Base-by-base conservation (phyloP, 2,113 vertebrate species). In the Motacilla tschutschensis region DNA sequence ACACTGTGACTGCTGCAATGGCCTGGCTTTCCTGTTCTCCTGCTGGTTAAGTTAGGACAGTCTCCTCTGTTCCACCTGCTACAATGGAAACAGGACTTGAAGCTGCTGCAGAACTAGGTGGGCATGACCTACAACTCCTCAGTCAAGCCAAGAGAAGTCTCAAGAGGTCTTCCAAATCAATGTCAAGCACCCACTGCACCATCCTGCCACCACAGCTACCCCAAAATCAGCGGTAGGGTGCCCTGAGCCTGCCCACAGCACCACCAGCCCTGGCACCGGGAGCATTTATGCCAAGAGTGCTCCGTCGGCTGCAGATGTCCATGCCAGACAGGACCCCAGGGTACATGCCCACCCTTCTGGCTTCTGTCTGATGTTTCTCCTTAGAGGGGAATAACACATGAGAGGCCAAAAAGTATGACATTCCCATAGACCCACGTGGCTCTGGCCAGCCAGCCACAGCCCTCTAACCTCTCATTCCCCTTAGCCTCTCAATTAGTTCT, bases 401-500 rank as follows among this genome's bases (percentile, higher is more conserved):
- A 19, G 24, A 78, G 17, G 38, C 71, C 28, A 47, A 51, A 74
- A 90, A 57, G 22, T 5, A 51, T 6, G 7, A 22, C 35, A 66
- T 87, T 84, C 51, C 60, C 31, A 20, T 47, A 22, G 19, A 59
- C 28, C 60, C 64, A 87, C 12, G 2, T 24, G 64, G 91, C 72
- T 82, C 44, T 48, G 51, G 53, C 33, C 31, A 59, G 51, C 10
- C 83, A 86, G 64, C 60, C 83, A 7, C 14, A 60, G 47, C n/a
- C 50, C 59, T 76, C 74, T 72, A 89, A 54, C 66, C 88, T 86
- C 90, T 40, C 64, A 2, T 77, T 79, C 90, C 88, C 88, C 50
- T 75, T 25, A 62, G 58, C 80, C 58, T 81, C 46, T 88, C 85
- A 65, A 79, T 85, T 87, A 92, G 88, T 55, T 88, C 71, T 90